A percentile compares a stretch with the other conserved stretches of the same genome.
phyloP scores from a whole-genome alignment of 2,797 vertebrate species.

The Leucoraja ocellata region DNA sequence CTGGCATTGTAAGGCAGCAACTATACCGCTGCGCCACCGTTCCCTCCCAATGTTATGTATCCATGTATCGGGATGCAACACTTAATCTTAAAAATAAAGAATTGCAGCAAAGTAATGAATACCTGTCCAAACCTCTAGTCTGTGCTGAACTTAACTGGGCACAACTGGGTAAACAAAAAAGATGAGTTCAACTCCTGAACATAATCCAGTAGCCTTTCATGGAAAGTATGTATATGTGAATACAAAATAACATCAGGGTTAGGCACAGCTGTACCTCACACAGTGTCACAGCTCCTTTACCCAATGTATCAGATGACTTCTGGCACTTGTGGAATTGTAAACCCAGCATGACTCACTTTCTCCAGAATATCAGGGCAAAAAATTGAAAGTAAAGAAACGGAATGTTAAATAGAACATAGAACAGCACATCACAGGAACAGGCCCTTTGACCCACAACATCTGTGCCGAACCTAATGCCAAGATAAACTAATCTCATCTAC shows the following conservation, averaged over 20 bases:
- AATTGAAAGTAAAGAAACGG: neutral
- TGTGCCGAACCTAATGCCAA: too few species aligned
- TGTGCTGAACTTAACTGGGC: neutral
- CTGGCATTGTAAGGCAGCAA: too few species aligned
- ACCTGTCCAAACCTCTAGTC: neutral
- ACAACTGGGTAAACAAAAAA: neutral
- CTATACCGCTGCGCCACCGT: too few species aligned
- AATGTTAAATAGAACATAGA: neutral
- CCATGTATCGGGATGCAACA: neutral
- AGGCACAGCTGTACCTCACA: neutral
- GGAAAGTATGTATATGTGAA: neutral
- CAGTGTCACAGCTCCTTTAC: neutral
- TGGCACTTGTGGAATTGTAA: neutral
- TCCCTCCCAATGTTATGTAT: neutral
- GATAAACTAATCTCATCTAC: too few species aligned
- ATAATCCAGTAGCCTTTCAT: neutral
- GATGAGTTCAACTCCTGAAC: neutral
- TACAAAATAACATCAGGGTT: neutral
- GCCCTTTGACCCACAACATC: too few species aligned
- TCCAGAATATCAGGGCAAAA: neutral
- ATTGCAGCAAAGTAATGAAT: neutral
- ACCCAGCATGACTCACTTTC: neutral
- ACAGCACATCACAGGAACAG: too few species aligned
- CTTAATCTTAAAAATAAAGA: neutral
- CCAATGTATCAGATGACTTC: neutral